phyloP scores from a whole-genome alignment of 2,113 vertebrate species.

The Tachysurus fulvidraco region DNA sequence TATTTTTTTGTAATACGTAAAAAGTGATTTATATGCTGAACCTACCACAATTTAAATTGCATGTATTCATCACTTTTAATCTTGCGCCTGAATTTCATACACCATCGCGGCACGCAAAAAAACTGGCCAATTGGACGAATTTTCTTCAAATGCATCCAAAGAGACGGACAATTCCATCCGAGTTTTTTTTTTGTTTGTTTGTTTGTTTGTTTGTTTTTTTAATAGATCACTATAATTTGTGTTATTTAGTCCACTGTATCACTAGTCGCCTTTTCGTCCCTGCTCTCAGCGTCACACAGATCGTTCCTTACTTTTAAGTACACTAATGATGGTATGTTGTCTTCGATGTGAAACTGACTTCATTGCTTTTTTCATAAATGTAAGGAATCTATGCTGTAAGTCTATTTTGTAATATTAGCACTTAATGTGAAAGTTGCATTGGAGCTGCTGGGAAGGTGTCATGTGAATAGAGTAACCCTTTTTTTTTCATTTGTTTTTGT shows the following conservation, averaged over 20 bases:
- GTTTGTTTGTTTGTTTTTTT: no score
- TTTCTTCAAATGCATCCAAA: background rate
- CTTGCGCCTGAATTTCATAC: background rate
- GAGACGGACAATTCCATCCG: background rate
- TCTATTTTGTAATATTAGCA: constrained; percentile 76
- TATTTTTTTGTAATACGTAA: no score
- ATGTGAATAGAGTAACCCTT: constrained; percentile 81
- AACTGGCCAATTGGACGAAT: background rate
- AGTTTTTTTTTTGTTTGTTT: no score
- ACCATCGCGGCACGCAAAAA: background rate
- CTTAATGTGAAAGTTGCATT: constrained; percentile 84
- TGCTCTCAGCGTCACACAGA: constrained; percentile 25
- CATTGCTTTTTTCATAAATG: constrained; percentile 59
- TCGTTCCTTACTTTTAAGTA: constrained; percentile 17
- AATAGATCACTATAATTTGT: background rate
- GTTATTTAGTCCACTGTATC: background rate
- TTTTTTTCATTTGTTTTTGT: constrained; percentile 60
- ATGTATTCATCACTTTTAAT: background rate
- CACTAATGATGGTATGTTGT: constrained; percentile 40
- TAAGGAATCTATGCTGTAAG: constrained; percentile 76
- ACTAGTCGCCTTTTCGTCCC: background rate
- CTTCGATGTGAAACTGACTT: constrained; percentile 55
- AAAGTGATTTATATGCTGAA: background rate
- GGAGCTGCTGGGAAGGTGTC: constrained; percentile 77
- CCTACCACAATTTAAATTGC: background rate